phyloP scores from a whole-genome alignment of 2,797 vertebrate species.

The Crocodylus rhombifer region DNA sequence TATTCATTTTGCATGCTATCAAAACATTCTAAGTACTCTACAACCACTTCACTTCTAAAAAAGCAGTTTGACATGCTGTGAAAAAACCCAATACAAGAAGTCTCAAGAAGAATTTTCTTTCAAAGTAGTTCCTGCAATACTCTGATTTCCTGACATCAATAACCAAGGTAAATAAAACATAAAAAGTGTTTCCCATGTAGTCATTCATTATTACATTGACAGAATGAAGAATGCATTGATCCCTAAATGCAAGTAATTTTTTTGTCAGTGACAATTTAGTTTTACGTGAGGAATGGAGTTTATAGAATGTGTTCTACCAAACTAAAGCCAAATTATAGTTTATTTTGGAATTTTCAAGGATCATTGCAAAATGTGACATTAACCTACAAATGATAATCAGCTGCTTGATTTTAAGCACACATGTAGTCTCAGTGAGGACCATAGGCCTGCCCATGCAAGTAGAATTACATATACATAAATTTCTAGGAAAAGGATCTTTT shows the following conservation, averaged over 20 bases:
- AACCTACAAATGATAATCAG: background rate
- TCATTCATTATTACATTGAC: background rate
- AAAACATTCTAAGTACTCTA: background rate
- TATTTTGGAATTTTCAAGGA: background rate
- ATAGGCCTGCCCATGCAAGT: background rate
- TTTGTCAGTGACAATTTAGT: background rate
- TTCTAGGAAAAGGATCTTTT: background rate
- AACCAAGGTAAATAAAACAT: background rate
- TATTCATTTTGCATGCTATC: background rate
- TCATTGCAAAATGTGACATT: background rate
- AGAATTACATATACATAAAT: background rate
- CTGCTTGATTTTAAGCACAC: background rate
- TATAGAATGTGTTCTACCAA: background rate
- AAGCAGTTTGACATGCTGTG: background rate
- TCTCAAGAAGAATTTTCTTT: background rate
- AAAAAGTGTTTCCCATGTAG: background rate
- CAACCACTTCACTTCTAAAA: background rate
- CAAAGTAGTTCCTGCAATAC: background rate
- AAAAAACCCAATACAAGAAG: background rate
- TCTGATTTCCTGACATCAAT: background rate
- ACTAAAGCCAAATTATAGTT: background rate
- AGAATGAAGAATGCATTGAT: background rate
- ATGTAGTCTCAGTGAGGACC: background rate
- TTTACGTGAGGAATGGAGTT: background rate
- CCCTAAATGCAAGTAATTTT: background rate